phyloP scores from a whole-genome alignment of 2,888 invertebrate species.

The Thecophora atra region DNA sequence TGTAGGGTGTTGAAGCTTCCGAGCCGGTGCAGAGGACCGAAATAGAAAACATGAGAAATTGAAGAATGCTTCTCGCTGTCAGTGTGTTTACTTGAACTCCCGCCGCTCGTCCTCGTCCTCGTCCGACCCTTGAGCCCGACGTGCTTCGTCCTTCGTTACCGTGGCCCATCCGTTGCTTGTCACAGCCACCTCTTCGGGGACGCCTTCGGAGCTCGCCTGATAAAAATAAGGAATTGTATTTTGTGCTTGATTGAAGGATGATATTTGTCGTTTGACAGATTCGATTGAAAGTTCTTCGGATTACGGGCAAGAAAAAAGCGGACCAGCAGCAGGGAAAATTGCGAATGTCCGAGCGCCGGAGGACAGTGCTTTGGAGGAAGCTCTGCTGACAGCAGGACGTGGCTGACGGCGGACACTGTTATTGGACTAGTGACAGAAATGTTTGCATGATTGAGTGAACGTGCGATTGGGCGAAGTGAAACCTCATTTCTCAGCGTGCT shows the following conservation, averaged over 20 bases:
- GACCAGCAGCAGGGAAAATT: constrained; percentile 12
- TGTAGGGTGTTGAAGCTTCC: too few species aligned
- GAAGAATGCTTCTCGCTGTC: constrained; percentile 35
- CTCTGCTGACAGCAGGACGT: constrained; percentile 32
- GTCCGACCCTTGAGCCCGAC: constrained; percentile 21
- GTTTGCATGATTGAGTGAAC: constrained; percentile 43
- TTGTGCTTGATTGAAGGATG: constrained; percentile 54
- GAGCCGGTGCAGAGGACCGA: constrained; percentile 24
- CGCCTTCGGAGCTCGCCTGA: constrained; percentile 1
- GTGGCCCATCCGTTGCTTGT: constrained; percentile 30
- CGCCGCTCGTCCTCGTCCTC: neutral
- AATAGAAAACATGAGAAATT: constrained; percentile 43
- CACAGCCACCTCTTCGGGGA: constrained; percentile 21
- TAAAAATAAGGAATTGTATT: constrained; percentile 43
- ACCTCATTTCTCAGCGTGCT: too few species aligned
- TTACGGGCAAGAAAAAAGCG: constrained; percentile 36
- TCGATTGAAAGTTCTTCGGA: constrained; percentile 54
- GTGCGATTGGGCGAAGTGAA: constrained; percentile 44
- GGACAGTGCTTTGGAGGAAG: constrained; percentile 1
- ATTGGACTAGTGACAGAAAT: constrained; percentile 38
- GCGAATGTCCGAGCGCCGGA: neutral
- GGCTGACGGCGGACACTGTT: constrained; percentile 32
- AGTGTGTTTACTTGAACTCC: constrained; percentile 8
- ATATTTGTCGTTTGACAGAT: constrained; percentile 57
- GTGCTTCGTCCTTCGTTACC: constrained; percentile 33